These are phyloP conservation scores for Equus przewalskii DNA, from an alignment of 2,113 vertebrate species.

Conservation along the genomic window DNA sequence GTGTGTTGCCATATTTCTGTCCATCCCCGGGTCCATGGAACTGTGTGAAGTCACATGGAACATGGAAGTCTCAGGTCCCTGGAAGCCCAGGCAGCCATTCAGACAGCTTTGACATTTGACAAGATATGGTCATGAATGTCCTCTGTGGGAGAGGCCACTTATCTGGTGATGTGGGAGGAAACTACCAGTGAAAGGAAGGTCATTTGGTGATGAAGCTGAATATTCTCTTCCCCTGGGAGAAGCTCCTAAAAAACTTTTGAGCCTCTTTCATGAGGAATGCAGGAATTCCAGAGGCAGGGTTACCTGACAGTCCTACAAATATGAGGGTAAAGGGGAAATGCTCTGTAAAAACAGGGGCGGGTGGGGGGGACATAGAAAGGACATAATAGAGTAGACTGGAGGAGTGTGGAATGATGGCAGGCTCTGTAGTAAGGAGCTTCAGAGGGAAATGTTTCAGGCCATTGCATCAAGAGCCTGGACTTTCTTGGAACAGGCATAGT, in stretches of 20 bases:
- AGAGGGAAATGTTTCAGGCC: no score
- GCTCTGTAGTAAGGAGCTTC: not conserved
- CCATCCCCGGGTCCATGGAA: not conserved
- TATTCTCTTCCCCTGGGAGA: not conserved
- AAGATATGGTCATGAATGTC: not conserved
- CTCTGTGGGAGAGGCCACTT: not conserved
- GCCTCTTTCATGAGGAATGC: not conserved
- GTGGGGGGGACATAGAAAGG: not conserved
- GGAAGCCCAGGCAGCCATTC: not conserved
- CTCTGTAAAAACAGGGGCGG: no score
- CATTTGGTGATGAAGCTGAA: not conserved
- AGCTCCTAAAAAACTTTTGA: not conserved
- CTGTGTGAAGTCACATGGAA: not conserved
- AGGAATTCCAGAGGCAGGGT: not conserved
- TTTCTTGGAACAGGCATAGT: not conserved
- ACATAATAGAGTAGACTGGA: rapidly evolving
- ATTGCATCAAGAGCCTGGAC: rapidly evolving
- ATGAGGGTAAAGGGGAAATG: not conserved
- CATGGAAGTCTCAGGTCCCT: not conserved
- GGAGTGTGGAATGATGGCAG: not conserved
- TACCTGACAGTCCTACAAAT: rapidly evolving
- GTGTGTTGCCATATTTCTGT: rapidly evolving
- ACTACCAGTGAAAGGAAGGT: not conserved
- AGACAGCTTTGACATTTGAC: not conserved
- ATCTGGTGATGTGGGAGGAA: not conserved